Evolutionary conservation across 2,113 vertebrate genomes (phyloP), one percentile per base, ranked within the genome.

Genomic region (Plectropomus leopardus): DNA sequence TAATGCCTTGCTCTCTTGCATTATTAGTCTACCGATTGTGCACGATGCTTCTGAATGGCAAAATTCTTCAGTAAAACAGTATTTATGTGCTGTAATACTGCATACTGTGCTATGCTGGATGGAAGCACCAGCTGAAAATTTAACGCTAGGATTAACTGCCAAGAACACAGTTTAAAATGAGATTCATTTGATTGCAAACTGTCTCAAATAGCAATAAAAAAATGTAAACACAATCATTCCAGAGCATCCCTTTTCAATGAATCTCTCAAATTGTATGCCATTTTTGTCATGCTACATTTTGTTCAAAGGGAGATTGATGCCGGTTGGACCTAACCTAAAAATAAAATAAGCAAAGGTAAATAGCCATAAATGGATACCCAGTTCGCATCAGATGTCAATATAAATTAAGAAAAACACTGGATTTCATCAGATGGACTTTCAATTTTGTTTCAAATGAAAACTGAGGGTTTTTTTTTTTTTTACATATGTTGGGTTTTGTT

Each of bases 31-130:
- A 5, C 16, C 7, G 1, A 23, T 67, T n/a, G 51, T 44, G 53
- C 28, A 72, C 26, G 59, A 58, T 47, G 73, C 50, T 5, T 47
- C 40, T 59, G 26, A 51, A 45, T 64, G 30, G 47, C 32, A 59
- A 57, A 80, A 48, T 54, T 40, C 45, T 53, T 66, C n/a, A 60
- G 70, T 30, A 26, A 15, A 34, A 58, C 24, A 69, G 11, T 45
- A 19, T 57, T 47, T 19, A 47, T 28, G 21, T 57, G n/a, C 21
- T 36, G 3, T 32, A 23, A 24, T 54, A 53, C 7, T 50, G 14
- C 42, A 58, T 23, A 6, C 16, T 13, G 36, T 73, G 53, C 54
- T 16, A 44, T 45, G n/a, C 34, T 10, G 32, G n/a, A n/a, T 26
- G 28, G 61, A 59, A 40, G 19, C 54, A 14, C 10, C 15, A 66